A percentile compares a stretch with the other conserved stretches of the same genome.
phyloP scores from a whole-genome alignment of 2,113 vertebrate genomes.

The Pongo abelii region DNA sequence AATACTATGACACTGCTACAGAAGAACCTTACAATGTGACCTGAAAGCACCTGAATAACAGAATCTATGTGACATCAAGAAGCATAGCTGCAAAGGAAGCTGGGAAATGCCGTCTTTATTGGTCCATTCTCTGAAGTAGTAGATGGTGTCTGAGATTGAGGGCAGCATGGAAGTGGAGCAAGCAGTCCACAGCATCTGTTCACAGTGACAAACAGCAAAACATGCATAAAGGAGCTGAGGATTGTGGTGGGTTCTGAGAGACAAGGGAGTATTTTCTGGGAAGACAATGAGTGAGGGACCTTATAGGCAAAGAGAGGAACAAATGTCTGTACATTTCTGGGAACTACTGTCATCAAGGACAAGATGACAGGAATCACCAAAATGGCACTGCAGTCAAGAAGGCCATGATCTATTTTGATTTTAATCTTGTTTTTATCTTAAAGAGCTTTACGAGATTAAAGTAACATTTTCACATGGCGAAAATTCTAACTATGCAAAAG shows the following conservation, averaged over 20 bases:
- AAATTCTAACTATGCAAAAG: neutral
- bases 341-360: neutral
- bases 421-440: neutral
- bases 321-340: neutral
- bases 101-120: neutral
- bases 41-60: neutral
- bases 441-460: neutral
- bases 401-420: neutral
- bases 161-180: rapidly evolving
- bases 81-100: neutral
- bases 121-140: neutral
- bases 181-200: neutral
- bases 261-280: rapidly evolving
- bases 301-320: neutral
- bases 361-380: neutral
- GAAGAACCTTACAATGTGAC: neutral
- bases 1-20: too few relatives aligned
- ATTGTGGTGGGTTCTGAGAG: neutral
- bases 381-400: neutral
- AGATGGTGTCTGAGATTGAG: neutral
- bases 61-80: neutral
- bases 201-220: neutral
- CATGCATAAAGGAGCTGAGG: neutral
- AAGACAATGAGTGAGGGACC: neutral
- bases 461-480: neutral